Evolutionary conservation across 2,113 vertebrate genomes (phyloP).

Genomic region (Miniopterus natalensis): DNA sequence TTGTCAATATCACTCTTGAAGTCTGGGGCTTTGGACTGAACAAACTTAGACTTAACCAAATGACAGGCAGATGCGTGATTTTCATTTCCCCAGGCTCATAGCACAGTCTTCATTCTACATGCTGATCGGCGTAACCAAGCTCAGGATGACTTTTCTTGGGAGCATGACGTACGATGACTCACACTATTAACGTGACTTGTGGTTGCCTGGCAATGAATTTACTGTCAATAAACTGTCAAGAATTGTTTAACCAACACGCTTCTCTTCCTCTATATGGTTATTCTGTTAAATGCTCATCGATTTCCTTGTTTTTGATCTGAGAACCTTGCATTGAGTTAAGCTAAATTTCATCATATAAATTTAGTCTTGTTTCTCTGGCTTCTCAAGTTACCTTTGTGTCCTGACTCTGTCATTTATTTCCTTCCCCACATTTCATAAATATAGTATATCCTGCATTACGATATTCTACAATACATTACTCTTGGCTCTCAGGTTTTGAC

Average conservation of each 20-base stretch:
- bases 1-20: slow-evolving; percentile 56
- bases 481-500: not conserved
- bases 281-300: not conserved
- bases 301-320: not conserved
- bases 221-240: not conserved
- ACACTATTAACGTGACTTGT: not conserved
- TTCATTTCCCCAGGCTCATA: not conserved
- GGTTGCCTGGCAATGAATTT: not conserved
- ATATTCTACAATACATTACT: not conserved
- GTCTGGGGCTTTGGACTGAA: not conserved
- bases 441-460: not conserved
- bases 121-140: not conserved
- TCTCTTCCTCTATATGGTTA: not conserved
- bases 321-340: not conserved
- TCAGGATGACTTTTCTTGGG: not conserved
- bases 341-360: not conserved
- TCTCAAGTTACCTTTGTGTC: not conserved
- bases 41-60: not conserved
- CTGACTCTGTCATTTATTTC: not conserved
- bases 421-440: not conserved
- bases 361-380: not conserved
- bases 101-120: not conserved
- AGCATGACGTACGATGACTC: not conserved
- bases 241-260: not conserved
- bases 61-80: not conserved